A percentile compares a stretch with the other conserved stretches of the same genome.
Evolutionary conservation across 2,888 invertebrate species (phyloP).

Genomic region (Aplocera efformata): DNA sequence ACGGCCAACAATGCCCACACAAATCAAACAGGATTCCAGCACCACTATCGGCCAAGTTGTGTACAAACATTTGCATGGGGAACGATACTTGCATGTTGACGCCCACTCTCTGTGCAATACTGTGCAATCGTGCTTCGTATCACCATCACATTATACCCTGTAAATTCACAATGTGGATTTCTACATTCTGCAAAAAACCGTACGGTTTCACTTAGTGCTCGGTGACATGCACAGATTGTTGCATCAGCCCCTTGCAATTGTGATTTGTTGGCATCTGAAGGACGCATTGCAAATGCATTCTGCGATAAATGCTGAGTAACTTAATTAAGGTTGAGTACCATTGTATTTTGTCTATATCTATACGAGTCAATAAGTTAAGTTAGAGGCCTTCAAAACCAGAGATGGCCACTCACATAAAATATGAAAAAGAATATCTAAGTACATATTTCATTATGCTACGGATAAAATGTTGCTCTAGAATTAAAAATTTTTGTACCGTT

Average conservation of each 20-base stretch:
- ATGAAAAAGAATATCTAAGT: too few relatives aligned
- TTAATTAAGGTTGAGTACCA: too few relatives aligned
- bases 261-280: constrained; percentile 19
- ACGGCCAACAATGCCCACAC: constrained; percentile 67
- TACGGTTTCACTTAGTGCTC: constrained; percentile 52
- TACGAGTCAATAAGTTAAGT: too few relatives aligned
- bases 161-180: constrained; percentile 63
- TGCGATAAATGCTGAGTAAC: too few relatives aligned
- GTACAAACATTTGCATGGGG: constrained; percentile 69
- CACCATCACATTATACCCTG: constrained; percentile 69
- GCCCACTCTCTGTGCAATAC: constrained; percentile 70
- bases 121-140: constrained; percentile 67
- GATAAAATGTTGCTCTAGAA: too few relatives aligned
- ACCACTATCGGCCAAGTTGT: constrained; percentile 59
- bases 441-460: too few relatives aligned
- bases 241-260: constrained; percentile 44
- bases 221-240: constrained; percentile 59
- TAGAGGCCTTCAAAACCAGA: too few relatives aligned
- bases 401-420: too few relatives aligned
- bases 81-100: constrained; percentile 68
- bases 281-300: constrained; percentile 14
- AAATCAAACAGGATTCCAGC: constrained; percentile 71
- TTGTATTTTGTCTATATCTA: too few relatives aligned
- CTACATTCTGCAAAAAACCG: constrained; percentile 57
- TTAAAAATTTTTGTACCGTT: too few relatives aligned